phyloP scores from a whole-genome alignment of 2,113 vertebrate species.

The Chamaea fasciata region DNA sequence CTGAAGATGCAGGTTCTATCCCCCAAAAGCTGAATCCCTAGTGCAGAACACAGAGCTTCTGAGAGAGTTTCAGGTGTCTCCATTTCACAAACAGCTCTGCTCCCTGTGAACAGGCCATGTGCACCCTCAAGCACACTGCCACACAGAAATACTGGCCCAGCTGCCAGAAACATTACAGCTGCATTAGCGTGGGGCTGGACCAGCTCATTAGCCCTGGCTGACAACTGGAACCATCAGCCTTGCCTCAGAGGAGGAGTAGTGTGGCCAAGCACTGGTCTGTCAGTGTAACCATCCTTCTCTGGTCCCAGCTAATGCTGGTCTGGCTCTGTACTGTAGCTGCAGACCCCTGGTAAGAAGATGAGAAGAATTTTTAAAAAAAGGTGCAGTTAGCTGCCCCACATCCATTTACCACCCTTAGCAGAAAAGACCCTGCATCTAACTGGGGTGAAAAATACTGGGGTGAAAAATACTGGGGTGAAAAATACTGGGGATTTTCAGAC shows the following conservation, averaged over 20 bases:
- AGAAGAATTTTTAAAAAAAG: not conserved
- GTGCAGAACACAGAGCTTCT: not conserved
- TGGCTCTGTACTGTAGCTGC: not conserved
- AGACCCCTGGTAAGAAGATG: not conserved
- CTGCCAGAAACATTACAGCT: not conserved
- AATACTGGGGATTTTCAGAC: not conserved
- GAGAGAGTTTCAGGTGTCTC: not conserved
- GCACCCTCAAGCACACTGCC: not conserved
- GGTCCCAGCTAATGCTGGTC: not conserved
- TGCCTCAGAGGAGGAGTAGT: not conserved
- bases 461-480: not conserved
- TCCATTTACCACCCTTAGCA: not conserved
- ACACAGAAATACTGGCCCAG: not conserved
- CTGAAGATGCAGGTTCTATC: not conserved
- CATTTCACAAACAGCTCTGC: not conserved
- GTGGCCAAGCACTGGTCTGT: not conserved
- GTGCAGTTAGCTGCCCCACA: not conserved
- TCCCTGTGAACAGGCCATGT: fast-evolving
- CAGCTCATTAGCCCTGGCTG: not conserved
- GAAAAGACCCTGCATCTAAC: not conserved
- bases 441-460: not conserved
- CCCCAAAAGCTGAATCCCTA: not conserved
- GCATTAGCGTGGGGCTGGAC: not conserved
- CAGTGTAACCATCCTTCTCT: not conserved
- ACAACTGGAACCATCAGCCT: not conserved